These are phyloP conservation scores for Odocoileus hemionus DNA, from an alignment of 2,113 vertebrate genomes.

Conservation along the genomic window DNA sequence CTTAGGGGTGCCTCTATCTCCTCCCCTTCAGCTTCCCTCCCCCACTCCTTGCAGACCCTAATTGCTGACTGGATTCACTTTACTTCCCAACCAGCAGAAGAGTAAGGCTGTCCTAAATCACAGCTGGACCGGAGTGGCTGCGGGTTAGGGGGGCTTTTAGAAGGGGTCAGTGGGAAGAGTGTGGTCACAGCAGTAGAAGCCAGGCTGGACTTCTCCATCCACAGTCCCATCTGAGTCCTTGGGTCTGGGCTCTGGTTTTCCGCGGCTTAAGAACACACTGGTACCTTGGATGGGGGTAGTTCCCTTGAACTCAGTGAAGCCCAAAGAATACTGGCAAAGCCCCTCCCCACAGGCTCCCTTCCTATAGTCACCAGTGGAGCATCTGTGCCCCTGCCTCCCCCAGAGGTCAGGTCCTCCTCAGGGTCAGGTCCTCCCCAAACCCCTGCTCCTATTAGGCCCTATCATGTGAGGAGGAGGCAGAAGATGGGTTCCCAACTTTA, in stretches of 20 bases:
- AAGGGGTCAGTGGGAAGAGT: too few relatives aligned
- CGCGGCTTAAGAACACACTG: background rate
- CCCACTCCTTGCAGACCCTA: background rate
- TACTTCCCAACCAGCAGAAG: background rate
- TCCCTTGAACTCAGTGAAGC: background rate
- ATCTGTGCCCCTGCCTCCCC: background rate
- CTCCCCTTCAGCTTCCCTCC: too few relatives aligned
- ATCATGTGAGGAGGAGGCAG: background rate
- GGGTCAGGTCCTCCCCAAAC: background rate
- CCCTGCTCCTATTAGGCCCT: background rate
- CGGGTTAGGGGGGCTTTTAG: rapidly evolving
- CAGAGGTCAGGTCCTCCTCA: background rate
- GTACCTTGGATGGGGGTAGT: too few relatives aligned
- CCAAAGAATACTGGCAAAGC: background rate
- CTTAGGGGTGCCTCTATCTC: background rate
- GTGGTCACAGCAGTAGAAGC: background rate
- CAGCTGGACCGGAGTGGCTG: background rate
- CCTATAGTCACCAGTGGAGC: background rate
- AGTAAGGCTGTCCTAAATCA: background rate
- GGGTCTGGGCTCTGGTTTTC: background rate
- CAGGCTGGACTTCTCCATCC: background rate
- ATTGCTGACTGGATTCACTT: background rate
- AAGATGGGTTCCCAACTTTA: background rate
- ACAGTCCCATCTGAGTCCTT: background rate
- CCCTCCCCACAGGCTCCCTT: background rate